Evolutionary conservation across 2,797 vertebrate species (phyloP).

Genomic region (Phalloptychus januarius): DNA sequence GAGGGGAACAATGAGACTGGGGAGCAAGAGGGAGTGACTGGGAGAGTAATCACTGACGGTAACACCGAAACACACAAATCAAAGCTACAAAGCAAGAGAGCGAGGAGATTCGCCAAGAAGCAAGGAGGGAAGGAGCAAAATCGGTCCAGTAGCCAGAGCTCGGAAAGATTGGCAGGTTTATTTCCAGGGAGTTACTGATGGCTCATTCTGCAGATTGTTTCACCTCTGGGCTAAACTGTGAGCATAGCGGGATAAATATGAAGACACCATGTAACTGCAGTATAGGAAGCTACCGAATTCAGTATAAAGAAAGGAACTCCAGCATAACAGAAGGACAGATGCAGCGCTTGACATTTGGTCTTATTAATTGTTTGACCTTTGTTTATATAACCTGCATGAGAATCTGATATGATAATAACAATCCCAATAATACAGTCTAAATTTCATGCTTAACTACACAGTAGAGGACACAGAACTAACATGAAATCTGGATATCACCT

Average conservation of each 20-base stretch:
- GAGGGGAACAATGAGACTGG: constrained; percentile 50
- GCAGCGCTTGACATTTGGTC: not conserved
- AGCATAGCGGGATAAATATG: constrained; percentile 17
- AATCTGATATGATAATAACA: not conserved
- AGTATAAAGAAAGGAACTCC: constrained; percentile 7
- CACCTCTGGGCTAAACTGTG: constrained; percentile 30
- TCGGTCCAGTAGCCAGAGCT: constrained; percentile 9
- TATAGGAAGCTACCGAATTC: constrained; percentile 11
- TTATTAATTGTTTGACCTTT: not conserved
- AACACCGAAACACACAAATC: constrained; percentile 50
- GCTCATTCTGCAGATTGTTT: constrained; percentile 42
- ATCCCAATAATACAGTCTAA: not conserved
- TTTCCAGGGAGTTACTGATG: constrained; percentile 54
- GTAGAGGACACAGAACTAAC: not conserved
- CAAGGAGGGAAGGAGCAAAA: constrained; percentile 3
- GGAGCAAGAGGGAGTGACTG: constrained; percentile 44
- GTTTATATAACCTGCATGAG: not conserved
- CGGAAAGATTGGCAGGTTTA: constrained; percentile 62
- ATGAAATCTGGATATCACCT: not conserved
- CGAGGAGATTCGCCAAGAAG: constrained; percentile 27
- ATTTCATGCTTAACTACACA: not conserved
- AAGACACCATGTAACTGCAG: not conserved
- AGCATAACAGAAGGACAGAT: not conserved
- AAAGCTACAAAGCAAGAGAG: constrained; percentile 31
- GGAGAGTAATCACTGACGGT: constrained; percentile 54